Evolutionary conservation across 2,888 invertebrate species (phyloP), one percentile per base, ranked within the genome.

Genomic region (Tipula helvola): DNA sequence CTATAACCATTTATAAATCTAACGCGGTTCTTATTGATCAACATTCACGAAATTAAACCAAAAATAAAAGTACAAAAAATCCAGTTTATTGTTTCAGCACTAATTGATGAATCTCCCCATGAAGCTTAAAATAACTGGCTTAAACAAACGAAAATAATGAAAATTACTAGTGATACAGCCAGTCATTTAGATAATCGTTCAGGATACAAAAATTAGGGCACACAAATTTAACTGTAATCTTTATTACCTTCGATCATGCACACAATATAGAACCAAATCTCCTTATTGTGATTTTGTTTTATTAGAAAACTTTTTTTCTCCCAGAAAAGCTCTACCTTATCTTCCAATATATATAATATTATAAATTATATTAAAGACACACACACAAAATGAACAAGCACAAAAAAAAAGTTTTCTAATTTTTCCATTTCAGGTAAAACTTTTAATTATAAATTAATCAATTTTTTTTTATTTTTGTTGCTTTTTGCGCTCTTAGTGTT

Each of bases 371-470:
- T 39, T 39, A 39, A 39, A 57, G 52, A 57, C 52, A 57, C 52
- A 52, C 3, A 57, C 16, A 16, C 71, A 71, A 71, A 71, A 18
- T 28, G 71, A 71, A 71, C 71, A 71, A 71, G 52, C 16, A 57
- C 39, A 7, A 39, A 57, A 57, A 57, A 7, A 10, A 71, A 71
- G 71, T 16, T 7, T 10, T 52, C 5, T 52, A 52, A 52, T 52
- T 71, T 71, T 71, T 57, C 71, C 71, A 71, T 28, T 71, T 71
- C 71, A 71, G 71, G 71, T 71, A 71, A 71, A 71, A 71, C 71
- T 71, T 71, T 71, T 71, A 71, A 71, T 71, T 71, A 71, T 71
- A 71, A 71, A 71, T 71, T 71, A 71, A 71, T 71, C 71, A 71
- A 71, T 7, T 71, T 71, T 71, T 28, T 5, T 13, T 52, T 52